Percentiles rank a stretch among this genome's conserved stretches.
These are phyloP conservation scores for Esox masquinongy DNA, from an alignment of 2,797 vertebrate genomes.

Conservation along the genomic window DNA sequence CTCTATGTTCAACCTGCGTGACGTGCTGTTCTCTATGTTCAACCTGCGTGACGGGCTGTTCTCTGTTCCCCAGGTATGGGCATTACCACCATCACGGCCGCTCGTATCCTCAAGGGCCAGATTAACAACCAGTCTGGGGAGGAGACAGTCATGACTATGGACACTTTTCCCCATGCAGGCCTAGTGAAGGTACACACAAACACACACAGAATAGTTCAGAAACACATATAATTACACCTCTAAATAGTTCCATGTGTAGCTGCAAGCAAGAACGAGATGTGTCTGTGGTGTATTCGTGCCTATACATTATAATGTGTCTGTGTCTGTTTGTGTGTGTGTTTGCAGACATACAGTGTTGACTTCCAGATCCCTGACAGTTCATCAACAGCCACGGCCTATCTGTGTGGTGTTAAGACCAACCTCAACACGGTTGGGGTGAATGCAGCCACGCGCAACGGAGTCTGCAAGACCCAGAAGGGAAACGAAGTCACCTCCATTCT, in stretches of 20 bases:
- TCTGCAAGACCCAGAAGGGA: conserved; percentile 74
- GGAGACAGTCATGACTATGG: conserved; percentile 79
- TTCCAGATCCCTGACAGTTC: conserved; percentile 81
- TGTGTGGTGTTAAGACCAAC: conserved; percentile 81
- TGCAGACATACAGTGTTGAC: conserved; percentile 78
- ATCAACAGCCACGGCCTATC: conserved; percentile 76
- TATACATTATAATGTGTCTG: conserved; percentile 8
- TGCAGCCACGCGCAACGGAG: conserved; percentile 70
- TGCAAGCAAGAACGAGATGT: not conserved
- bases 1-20: not conserved
- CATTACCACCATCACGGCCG: conserved; percentile 75
- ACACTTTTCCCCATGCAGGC: conserved; percentile 75
- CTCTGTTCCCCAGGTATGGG: conserved; percentile 72
- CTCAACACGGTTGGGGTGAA: conserved; percentile 72
- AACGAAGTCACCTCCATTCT: conserved; percentile 81
- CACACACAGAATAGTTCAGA: not conserved
- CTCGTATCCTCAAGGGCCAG: conserved; percentile 80
- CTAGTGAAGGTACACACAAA: conserved; percentile 68
- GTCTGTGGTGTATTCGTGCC: conserved; percentile 1
- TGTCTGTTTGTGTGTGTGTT: conserved; percentile 25
- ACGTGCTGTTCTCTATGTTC: conserved; percentile 8
- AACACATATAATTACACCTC: not conserved
- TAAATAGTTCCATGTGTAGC: not conserved
- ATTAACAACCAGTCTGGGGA: conserved; percentile 72
- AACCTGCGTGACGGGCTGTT: conserved; percentile 15